Evolutionary conservation across 2,113 vertebrate genomes (phyloP).

Genomic region (Cricetomys ansorgei): DNA sequence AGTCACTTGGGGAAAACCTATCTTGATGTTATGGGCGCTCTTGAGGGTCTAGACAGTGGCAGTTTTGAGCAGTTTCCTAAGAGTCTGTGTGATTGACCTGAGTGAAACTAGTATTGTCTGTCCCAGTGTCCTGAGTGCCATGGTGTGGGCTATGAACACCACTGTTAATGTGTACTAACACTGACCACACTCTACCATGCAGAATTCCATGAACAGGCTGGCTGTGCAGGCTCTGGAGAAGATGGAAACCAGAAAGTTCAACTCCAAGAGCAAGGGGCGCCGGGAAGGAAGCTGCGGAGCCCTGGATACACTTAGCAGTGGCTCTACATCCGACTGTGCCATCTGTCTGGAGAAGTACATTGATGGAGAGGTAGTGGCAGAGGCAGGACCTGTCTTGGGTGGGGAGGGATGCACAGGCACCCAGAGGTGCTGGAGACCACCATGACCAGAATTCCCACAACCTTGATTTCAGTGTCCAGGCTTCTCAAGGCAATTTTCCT

Average conservation of each 20-base stretch:
- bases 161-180: background rate
- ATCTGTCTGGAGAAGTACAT: conserved; percentile 99
- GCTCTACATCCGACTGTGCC: conserved; percentile 98
- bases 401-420: background rate
- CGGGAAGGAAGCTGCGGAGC: conserved; percentile 93
- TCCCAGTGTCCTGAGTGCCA: background rate
- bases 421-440: rapidly evolving
- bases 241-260: conserved; percentile 99
- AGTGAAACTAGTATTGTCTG: background rate
- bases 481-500: background rate
- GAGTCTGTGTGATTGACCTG: background rate
- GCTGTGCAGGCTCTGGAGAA: conserved; percentile 98
- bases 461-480: background rate
- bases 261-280: conserved; percentile 94
- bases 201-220: conserved; percentile 99
- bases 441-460: background rate
- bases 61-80: background rate
- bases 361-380: conserved; percentile 94
- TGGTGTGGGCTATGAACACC: too few species aligned
- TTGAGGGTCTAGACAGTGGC: background rate
- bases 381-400: background rate
- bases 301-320: conserved; percentile 97
- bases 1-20: background rate
- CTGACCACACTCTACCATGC: conserved; percentile 28
- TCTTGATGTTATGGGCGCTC: background rate